These are phyloP conservation scores for Entomobrya multifasciata DNA, from an alignment of 2,888 invertebrate species.

Conservation along the genomic window DNA sequence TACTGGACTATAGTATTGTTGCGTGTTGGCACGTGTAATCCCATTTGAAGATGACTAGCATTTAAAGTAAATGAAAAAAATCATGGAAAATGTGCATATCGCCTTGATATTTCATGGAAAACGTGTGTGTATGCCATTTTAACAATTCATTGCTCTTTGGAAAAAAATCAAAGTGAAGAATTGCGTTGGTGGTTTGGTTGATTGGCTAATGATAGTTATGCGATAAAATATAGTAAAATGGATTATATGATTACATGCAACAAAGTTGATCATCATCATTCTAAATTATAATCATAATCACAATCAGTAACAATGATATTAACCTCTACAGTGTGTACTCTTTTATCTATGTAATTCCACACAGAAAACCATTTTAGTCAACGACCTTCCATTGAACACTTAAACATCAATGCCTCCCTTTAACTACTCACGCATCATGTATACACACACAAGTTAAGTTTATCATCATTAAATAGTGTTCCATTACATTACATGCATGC, in stretches of 20 bases:
- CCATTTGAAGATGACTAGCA: too few relatives aligned
- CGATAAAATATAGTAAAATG: too few relatives aligned
- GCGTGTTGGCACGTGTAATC: too few relatives aligned
- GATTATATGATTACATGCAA: too few relatives aligned
- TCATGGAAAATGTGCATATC: constrained; percentile 23
- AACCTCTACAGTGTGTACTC: background rate
- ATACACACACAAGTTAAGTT: too few relatives aligned
- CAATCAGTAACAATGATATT: constrained; percentile 13
- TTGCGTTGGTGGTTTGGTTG: constrained; percentile 29
- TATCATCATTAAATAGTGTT: too few relatives aligned
- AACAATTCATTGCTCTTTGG: background rate
- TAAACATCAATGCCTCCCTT: constrained; percentile 43
- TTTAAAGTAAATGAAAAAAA: constrained; percentile 1
- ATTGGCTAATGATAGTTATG: background rate
- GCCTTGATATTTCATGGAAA: constrained; percentile 35
- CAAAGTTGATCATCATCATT: too few relatives aligned
- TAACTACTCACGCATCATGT: constrained; percentile 36
- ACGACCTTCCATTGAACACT: constrained; percentile 59
- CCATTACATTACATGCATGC: constrained; percentile 24
- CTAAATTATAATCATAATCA: background rate
- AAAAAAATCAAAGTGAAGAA: constrained; percentile 27
- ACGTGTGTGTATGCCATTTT: background rate
- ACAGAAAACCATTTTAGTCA: constrained; percentile 51
- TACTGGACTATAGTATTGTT: too few relatives aligned
- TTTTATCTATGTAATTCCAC: background rate